Evolutionary conservation across 1,140 invertebrate species (phyloP).

Genomic region (Rhyzopertha dominica): DNA sequence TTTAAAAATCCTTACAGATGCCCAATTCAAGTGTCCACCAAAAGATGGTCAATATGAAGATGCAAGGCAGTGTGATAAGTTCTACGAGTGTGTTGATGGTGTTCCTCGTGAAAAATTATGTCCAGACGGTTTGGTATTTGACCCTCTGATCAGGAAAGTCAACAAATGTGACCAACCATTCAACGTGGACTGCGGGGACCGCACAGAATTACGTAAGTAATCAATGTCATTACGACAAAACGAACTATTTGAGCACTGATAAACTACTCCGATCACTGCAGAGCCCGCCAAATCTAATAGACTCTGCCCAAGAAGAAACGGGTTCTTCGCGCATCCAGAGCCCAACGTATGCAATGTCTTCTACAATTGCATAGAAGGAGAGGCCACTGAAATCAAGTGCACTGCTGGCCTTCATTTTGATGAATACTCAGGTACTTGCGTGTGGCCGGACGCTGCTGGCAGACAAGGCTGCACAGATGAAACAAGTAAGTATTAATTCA

Average conservation of each 20-base stretch:
- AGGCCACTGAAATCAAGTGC: constrained; percentile 72
- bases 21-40: constrained; percentile 70
- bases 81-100: constrained; percentile 73
- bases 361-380: constrained; percentile 84
- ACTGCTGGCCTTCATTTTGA: constrained; percentile 83
- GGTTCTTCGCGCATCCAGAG: constrained; percentile 85
- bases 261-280: constrained; percentile 41
- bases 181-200: constrained; percentile 82
- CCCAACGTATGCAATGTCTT: constrained; percentile 75
- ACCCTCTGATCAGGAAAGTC: constrained; percentile 72
- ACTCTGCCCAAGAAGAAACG: constrained; percentile 76
- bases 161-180: constrained; percentile 89
- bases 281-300: constrained; percentile 68
- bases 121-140: constrained; percentile 81
- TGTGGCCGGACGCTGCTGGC: constrained; percentile 78
- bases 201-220: constrained; percentile 80
- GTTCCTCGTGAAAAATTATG: constrained; percentile 69
- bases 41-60: constrained; percentile 77
- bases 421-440: constrained; percentile 78
- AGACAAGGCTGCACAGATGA: constrained; percentile 61
- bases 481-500: constrained; percentile 45
- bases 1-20: constrained; percentile 48
- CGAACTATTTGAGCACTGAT: not conserved
- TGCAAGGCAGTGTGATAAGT: constrained; percentile 77
- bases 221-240: not conserved